These are phyloP conservation scores for Heliconius ismenius DNA, from an alignment of 2,888 invertebrate genomes.

Conservation along the genomic window DNA sequence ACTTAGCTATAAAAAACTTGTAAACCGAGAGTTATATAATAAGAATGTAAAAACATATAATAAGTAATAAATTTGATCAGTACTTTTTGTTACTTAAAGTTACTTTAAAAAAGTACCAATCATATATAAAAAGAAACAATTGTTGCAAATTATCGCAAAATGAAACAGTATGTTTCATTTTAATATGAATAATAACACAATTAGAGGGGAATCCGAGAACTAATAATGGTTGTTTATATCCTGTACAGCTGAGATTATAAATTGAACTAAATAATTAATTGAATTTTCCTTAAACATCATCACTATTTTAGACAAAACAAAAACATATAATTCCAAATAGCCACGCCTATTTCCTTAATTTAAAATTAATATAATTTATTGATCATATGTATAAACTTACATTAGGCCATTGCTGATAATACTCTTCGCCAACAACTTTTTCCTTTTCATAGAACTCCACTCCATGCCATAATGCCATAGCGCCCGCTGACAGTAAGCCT, in stretches of 20 bases:
- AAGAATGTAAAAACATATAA: neutral
- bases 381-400: slow-evolving; percentile 79
- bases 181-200: neutral
- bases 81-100: too few species aligned
- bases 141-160: slow-evolving; percentile 5
- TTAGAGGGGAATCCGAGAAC: neutral
- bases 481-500: slow-evolving; percentile 95
- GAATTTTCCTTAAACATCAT: neutral
- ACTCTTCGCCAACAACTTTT: slow-evolving; percentile 95
- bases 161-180: neutral
- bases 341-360: too few species aligned
- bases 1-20: neutral
- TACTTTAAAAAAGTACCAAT: too few species aligned
- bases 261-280: neutral
- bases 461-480: slow-evolving; percentile 97
- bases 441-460: slow-evolving; percentile 98
- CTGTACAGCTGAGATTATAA: neutral
- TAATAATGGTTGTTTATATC: slow-evolving; percentile 4
- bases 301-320: neutral
- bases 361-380: too few species aligned
- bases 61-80: too few species aligned
- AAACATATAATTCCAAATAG: too few species aligned
- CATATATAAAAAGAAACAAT: neutral
- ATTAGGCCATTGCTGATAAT: slow-evolving; percentile 94
- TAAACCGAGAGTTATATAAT: neutral